Evolutionary conservation across 2,797 vertebrate genomes (phyloP), one percentile per base, ranked within the genome.

Genomic region (Sebastes vulpes): DNA sequence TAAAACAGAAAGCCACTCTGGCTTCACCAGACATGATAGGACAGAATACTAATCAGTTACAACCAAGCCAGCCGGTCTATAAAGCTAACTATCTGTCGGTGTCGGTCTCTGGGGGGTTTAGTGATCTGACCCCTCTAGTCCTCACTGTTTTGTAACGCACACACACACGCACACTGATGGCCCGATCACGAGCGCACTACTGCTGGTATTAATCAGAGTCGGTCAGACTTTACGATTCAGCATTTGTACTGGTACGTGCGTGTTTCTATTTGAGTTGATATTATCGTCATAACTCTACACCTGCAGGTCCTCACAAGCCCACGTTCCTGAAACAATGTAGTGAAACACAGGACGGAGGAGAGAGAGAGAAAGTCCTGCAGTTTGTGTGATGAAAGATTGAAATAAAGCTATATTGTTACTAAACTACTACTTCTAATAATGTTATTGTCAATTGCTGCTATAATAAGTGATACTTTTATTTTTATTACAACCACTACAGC

Each of bases 161-260:
- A 42, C 21, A 48, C 64, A 35, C 32, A 42, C 0, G 42, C 46
- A 63, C 71, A 61, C 46, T 2, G 12, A 74, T 32, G n/a, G 7
- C 25, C 38, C 63, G 77, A 79, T 84, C 75, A 68, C 65, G 77
- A 85, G 2, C 63, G 29, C 57, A 65, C n/a, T 16, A 65, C n/a
- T 16, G 64, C 58, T 59, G 65, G 31, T 66, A 74, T 86, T 86
- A 75, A 79, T 87, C 79, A 82, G n/a, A 87, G 81, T 83, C 77
- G 26, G 85, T 83, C 72, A 50, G 75, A 85, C 65, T 75, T 83
- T 21, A 76, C 3, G 2, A 86, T 57, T 84, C 78, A 85, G 80
- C 74, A 48, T 66, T 81, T 79, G 31, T 20, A 11, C 12, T 18
- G 31, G 23, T 8, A 3, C 3, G 31, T 54, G 54, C 18, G 58